phyloP scores from a whole-genome alignment of 2,797 vertebrate species.

The Oreochromis mossambicus region DNA sequence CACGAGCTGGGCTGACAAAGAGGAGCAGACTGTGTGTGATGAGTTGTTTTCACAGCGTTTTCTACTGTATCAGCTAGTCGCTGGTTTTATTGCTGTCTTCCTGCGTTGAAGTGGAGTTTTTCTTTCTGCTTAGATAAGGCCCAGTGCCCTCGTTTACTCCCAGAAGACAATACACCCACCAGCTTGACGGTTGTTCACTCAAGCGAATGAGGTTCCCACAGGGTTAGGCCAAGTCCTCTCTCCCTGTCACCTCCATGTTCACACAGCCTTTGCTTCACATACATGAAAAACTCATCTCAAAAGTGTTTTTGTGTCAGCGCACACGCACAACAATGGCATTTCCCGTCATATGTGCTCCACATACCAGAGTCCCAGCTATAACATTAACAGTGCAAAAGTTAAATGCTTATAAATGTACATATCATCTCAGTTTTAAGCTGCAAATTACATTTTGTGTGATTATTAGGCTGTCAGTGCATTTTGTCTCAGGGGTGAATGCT shows the following conservation, averaged over 20 bases:
- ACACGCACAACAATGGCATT: slow-evolving; percentile 6
- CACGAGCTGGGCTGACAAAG: slow-evolving; percentile 26
- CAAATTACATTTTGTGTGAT: slow-evolving; percentile 4
- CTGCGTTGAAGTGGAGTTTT: slow-evolving; percentile 13
- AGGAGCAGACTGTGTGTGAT: background rate
- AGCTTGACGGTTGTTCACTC: slow-evolving; percentile 26
- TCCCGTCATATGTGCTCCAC: slow-evolving; percentile 36
- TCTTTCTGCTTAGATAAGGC: background rate
- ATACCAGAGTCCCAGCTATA: background rate
- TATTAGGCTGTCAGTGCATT: background rate
- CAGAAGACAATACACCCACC: slow-evolving; percentile 33
- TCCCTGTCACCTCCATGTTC: slow-evolving; percentile 44
- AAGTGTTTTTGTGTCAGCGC: slow-evolving; percentile 19
- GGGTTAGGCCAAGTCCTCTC: slow-evolving; percentile 39
- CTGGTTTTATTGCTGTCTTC: slow-evolving; percentile 41
- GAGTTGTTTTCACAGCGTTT: slow-evolving; percentile 50
- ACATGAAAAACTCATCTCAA: slow-evolving; percentile 7
- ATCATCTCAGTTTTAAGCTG: background rate
- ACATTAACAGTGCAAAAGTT: background rate
- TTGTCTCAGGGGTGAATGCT: background rate
- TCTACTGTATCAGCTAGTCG: slow-evolving; percentile 47
- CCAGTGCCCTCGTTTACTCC: slow-evolving; percentile 10
- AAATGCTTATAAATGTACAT: background rate
- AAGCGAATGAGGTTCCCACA: slow-evolving; percentile 50
- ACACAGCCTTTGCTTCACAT: slow-evolving; percentile 38